These are phyloP conservation scores for Parotocinclus haroldoi DNA, from an alignment of 2,797 vertebrate genomes.

Conservation along the genomic window DNA sequence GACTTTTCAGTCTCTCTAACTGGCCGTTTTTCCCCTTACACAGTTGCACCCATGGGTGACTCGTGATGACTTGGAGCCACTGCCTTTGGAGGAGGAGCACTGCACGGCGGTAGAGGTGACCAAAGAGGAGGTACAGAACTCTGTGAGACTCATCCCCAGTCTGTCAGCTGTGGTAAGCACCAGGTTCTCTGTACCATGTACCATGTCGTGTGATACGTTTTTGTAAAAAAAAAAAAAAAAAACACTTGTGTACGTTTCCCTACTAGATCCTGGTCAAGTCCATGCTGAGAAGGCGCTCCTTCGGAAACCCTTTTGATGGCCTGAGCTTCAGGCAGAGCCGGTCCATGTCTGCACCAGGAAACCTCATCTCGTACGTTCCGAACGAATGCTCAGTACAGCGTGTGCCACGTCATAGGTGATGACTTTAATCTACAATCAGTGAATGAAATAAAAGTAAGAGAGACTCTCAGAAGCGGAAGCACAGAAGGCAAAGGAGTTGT, in stretches of 20 bases:
- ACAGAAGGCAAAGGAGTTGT: no score
- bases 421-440: no score
- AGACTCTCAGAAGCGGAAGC: no score
- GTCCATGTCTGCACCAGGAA: conserved; percentile 93
- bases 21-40: no score
- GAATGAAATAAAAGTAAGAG: no score
- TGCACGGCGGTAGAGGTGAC: conserved; percentile 89
- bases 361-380: conserved; percentile 82
- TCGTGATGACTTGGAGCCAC: conserved; percentile 66
- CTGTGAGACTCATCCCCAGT: conserved; percentile 86
- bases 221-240: background rate
- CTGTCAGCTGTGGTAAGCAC: conserved; percentile 86
- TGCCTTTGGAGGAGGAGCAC: conserved; percentile 92
- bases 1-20: no score
- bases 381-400: conserved; percentile 41
- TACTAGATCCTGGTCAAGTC: conserved; percentile 96
- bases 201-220: background rate
- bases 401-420: no score
- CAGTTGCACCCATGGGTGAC: conserved; percentile 89
- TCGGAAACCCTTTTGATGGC: conserved; percentile 89
- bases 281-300: conserved; percentile 95
- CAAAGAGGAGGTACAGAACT: conserved; percentile 93
- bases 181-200: background rate
- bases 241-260: no score
- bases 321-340: conserved; percentile 77